A percentile compares a stretch with the other conserved stretches of the same genome.
These are phyloP conservation scores for Drosophila setosimentum DNA, from an alignment of 2,888 invertebrate species.

Conservation along the genomic window DNA sequence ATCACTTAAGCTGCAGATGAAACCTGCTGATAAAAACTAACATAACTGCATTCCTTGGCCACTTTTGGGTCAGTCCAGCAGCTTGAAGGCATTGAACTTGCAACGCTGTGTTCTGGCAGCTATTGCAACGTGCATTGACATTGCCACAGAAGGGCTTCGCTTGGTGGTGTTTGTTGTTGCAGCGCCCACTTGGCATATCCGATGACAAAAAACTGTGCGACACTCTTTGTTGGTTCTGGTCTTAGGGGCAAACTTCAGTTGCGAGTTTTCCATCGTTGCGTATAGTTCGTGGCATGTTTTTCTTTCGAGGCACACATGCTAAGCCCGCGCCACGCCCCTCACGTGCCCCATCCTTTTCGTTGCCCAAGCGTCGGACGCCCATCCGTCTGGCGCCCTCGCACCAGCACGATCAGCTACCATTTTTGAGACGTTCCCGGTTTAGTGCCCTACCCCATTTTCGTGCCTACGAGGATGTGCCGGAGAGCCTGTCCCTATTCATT, in stretches of 20 bases:
- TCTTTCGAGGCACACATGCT: conserved; percentile 64
- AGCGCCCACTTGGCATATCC: conserved; percentile 44
- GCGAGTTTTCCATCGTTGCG: conserved; percentile 44
- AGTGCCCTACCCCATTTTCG: conserved; percentile 83
- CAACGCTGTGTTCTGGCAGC: conserved; percentile 16
- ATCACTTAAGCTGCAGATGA: neutral
- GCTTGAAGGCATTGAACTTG: conserved; percentile 68
- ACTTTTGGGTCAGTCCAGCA: conserved; percentile 50
- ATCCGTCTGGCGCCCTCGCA: conserved; percentile 71
- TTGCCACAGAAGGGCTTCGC: conserved; percentile 69
- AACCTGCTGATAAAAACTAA: neutral
- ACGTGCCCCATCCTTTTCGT: conserved; percentile 66
- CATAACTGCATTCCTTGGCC: conserved; percentile 6
- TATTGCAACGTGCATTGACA: conserved; percentile 61
- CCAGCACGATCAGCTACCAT: conserved; percentile 83
- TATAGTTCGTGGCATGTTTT: conserved; percentile 64
- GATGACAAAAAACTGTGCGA: conserved; percentile 49
- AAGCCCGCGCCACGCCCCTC: conserved; percentile 69
- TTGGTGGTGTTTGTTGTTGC: conserved; percentile 7
- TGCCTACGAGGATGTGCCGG: conserved; percentile 69
- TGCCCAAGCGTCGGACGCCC: conserved; percentile 63
- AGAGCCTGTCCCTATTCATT: conserved; percentile 88
- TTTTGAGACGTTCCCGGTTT: conserved; percentile 81
- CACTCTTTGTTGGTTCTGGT: conserved; percentile 28
- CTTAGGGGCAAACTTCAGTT: conserved; percentile 47